These are phyloP conservation scores for Hystrix cristata DNA, from an alignment of 2,113 vertebrate species.

Conservation along the genomic window DNA sequence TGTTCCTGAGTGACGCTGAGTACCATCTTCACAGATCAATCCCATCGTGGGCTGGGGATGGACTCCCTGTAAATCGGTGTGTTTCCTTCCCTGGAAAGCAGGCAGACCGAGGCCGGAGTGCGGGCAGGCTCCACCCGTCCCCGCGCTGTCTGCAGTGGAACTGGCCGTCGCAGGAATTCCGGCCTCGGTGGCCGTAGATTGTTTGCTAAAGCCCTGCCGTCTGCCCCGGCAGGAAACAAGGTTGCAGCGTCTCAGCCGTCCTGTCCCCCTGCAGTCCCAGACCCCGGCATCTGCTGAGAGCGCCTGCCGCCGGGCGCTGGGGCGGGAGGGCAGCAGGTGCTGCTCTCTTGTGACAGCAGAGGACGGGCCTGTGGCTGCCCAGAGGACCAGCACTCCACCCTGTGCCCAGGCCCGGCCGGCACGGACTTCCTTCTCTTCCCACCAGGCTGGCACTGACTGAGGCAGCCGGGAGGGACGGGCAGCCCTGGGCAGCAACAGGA, in stretches of 20 bases:
- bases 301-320: too few species aligned
- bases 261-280: not conserved
- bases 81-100: not conserved
- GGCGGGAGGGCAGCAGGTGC: too few species aligned
- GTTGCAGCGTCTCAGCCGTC: fast-evolving
- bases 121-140: not conserved
- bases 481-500: not conserved
- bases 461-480: too few species aligned
- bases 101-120: not conserved
- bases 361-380: too few species aligned
- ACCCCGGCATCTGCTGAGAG: not conserved
- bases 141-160: not conserved
- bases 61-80: not conserved
- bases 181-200: not conserved
- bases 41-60: not conserved
- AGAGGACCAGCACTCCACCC: too few species aligned
- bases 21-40: not conserved
- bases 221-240: not conserved
- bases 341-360: too few species aligned
- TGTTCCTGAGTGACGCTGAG: not conserved
- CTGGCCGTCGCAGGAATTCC: not conserved
- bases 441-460: too few species aligned
- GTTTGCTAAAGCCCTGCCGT: not conserved
- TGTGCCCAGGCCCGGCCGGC: too few species aligned
- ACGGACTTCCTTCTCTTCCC: too few species aligned